Evolutionary conservation across 2,113 vertebrate species (phyloP).

Genomic region (Herpailurus yagouaroundi): DNA sequence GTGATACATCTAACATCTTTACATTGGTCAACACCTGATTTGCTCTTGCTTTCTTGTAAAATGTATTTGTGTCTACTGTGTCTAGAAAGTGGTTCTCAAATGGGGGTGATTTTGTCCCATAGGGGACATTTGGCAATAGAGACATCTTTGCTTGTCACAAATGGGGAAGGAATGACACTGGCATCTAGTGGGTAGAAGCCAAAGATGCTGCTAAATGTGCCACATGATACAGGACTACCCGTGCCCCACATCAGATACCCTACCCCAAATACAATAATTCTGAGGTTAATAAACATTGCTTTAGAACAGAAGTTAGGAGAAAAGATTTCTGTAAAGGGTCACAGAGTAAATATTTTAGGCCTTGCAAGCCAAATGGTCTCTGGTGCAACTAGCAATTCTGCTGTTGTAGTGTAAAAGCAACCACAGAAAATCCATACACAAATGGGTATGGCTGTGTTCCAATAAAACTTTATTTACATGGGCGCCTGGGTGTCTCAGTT

Average conservation of each 20-base stretch:
- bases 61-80: background rate
- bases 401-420: background rate
- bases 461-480: background rate
- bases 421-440: background rate
- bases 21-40: background rate
- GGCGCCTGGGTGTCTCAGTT: no score
- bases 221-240: background rate
- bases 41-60: background rate
- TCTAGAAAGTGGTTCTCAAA: background rate
- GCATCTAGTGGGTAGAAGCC: background rate
- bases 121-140: background rate
- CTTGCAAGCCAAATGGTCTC: background rate
- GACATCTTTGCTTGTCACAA: background rate
- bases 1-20: background rate
- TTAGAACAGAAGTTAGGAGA: background rate
- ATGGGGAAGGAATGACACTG: background rate
- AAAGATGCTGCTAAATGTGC: background rate
- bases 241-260: background rate
- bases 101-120: background rate
- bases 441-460: background rate
- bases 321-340: background rate
- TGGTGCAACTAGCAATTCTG: background rate
- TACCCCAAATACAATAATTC: background rate
- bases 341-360: background rate
- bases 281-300: background rate